Conservation (phyloP, 1,140 invertebrate genomes). For the Procambarus virginalis region DNA sequence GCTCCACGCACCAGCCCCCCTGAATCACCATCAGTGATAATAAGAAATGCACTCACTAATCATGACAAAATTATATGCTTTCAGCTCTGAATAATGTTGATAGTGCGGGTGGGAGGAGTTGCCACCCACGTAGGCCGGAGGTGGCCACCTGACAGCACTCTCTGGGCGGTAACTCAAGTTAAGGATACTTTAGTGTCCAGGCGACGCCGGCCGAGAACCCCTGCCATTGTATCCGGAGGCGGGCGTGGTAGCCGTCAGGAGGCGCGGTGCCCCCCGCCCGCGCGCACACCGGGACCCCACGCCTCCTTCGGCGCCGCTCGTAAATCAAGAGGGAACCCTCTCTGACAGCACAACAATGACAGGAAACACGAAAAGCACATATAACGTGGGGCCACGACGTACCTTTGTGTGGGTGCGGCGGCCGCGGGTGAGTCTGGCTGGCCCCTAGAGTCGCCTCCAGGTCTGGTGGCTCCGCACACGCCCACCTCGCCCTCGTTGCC, state of each 20-base stretch:
- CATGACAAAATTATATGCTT: no score
- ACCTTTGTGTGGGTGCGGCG: background rate
- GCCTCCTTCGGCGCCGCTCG: conserved; percentile 11
- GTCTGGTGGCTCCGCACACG: conserved; percentile 8
- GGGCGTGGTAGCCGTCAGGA: background rate
- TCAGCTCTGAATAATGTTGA: no score
- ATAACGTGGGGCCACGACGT: conserved; percentile 37
- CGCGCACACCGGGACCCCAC: background rate
- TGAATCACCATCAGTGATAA: no score
- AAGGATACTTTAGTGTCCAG: no score
- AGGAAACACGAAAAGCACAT: conserved; percentile 51
- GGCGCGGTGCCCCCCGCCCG: background rate
- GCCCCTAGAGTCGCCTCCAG: background rate
- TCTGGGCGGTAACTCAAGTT: no score
- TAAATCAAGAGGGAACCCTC: background rate
- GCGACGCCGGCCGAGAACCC: background rate
- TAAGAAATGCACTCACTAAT: no score
- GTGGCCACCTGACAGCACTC: no score
- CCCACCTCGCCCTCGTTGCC: background rate
- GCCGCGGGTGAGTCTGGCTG: background rate
- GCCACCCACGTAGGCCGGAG: no score
- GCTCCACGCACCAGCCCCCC: no score
- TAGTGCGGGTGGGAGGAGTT: no score
- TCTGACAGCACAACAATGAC: conserved; percentile 42
- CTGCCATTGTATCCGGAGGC: background rate